These are phyloP conservation scores for Adelges cooleyi DNA, from an alignment of 1,140 invertebrate genomes.

Conservation along the genomic window DNA sequence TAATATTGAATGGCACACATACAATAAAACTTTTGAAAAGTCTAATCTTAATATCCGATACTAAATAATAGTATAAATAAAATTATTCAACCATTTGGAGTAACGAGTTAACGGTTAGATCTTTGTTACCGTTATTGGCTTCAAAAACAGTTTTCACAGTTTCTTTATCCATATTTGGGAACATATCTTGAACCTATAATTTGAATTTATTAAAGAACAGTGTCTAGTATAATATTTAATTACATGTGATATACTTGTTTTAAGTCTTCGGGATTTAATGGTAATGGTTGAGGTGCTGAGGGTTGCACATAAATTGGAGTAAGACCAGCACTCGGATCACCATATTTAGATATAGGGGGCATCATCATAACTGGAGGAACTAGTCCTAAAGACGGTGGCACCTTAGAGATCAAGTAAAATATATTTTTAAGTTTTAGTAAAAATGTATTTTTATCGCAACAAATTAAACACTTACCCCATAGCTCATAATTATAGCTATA, in stretches of 20 bases:
- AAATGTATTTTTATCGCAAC: not conserved
- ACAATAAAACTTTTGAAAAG: not conserved
- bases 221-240: not conserved
- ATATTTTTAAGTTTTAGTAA: not conserved
- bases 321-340: constrained; percentile 38
- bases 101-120: constrained; percentile 78
- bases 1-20: not conserved
- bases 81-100: constrained; percentile 54
- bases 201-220: too few relatives aligned
- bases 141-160: constrained; percentile 84
- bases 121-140: constrained; percentile 79
- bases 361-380: constrained; percentile 50
- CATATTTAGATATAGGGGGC: constrained; percentile 39
- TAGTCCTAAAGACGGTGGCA: constrained; percentile 33
- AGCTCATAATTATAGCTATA: constrained; percentile 64
- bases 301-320: constrained; percentile 41
- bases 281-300: constrained; percentile 37
- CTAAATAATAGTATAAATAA: too few relatives aligned
- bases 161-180: constrained; percentile 84
- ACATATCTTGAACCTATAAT: constrained; percentile 84
- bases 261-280: constrained; percentile 55
- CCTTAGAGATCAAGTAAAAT: constrained; percentile 33
- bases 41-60: too few relatives aligned
- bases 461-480: constrained; percentile 50
- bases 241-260: constrained; percentile 51